Conservation (phyloP, 1,140 invertebrate species). For the Heliconius hermathena region DNA sequence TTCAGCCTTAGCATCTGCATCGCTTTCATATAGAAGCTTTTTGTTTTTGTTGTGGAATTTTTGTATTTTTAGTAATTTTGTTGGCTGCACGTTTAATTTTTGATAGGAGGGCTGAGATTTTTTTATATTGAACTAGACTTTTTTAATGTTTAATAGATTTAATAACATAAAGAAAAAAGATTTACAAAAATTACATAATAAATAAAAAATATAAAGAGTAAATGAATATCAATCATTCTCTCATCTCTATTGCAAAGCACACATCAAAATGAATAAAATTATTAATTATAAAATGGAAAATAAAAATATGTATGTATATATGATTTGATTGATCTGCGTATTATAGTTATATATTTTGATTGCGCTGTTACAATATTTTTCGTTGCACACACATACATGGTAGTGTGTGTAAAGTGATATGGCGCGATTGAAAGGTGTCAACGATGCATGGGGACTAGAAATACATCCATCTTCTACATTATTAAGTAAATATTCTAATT, state of each 20-base stretch:
- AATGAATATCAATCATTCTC: no score
- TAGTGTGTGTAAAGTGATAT: constrained; percentile 56
- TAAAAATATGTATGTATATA: background rate
- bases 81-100: background rate
- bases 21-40: background rate
- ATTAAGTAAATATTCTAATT: constrained; percentile 43
- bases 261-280: background rate
- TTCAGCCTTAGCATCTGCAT: constrained; percentile 18
- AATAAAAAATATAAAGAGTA: no score
- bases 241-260: no score
- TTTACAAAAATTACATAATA: no score
- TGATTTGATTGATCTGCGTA: background rate
- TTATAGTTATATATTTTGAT: background rate
- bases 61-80: background rate
- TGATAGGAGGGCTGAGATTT: no score
- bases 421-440: constrained; percentile 51
- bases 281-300: background rate
- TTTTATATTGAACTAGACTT: no score
- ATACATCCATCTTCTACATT: constrained; percentile 49
- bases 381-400: constrained; percentile 56
- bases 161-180: no score
- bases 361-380: constrained; percentile 43
- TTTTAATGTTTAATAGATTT: no score
- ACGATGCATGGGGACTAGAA: constrained; percentile 47
- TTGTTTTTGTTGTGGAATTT: background rate